phyloP scores from a whole-genome alignment of 2,797 vertebrate species.

The Stomatorhinus walkeri region DNA sequence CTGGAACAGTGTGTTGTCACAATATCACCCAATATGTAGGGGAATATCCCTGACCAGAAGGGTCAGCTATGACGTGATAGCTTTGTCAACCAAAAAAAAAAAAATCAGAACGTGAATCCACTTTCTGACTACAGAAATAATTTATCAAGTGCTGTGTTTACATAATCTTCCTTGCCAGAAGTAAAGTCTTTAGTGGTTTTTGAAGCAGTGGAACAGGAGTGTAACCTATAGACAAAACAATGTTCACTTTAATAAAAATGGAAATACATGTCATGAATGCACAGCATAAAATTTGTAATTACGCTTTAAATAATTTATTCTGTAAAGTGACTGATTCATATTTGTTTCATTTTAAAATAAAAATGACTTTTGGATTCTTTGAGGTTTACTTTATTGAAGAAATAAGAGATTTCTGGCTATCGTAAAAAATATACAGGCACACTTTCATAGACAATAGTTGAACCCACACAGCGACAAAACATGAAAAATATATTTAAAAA shows the following conservation, averaged over 20 bases:
- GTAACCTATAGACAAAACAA: neutral
- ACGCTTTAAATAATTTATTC: neutral
- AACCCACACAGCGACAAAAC: neutral
- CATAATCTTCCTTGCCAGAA: neutral
- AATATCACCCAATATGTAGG: neutral
- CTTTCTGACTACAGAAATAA: neutral
- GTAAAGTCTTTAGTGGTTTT: neutral
- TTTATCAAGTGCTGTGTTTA: conserved; percentile 10
- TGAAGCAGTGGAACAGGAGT: neutral
- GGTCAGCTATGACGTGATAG: neutral
- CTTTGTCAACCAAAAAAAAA: neutral
- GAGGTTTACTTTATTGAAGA: conserved; percentile 6
- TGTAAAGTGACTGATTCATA: neutral
- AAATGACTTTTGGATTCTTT: conserved; percentile 5
- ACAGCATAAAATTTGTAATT: conserved; percentile 12
- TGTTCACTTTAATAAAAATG: neutral
- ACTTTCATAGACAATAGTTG: conserved; percentile 8
- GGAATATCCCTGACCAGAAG: neutral
- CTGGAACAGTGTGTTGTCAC: neutral
- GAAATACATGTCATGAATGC: neutral
- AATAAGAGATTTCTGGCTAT: neutral
- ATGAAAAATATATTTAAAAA: neutral
- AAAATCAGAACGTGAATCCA: neutral
- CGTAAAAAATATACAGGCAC: neutral
- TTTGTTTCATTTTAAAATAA: conserved; percentile 10